Conservation (phyloP, 2,113 vertebrate genomes). For the Calonectris borealis region DNA sequence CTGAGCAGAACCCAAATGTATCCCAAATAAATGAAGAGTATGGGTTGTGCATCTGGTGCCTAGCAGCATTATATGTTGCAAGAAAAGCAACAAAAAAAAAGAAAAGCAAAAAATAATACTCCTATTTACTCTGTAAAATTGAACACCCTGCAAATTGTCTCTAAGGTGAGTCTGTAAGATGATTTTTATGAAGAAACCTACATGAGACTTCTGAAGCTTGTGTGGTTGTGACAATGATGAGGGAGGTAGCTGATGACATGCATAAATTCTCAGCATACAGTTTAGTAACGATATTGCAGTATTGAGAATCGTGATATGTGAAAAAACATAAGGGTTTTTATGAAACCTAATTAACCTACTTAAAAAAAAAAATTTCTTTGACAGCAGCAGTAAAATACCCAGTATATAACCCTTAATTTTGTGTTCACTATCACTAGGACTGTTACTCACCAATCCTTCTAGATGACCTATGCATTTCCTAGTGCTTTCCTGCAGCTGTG, state of each 20-base stretch:
- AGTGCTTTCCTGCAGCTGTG: background rate
- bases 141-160: background rate
- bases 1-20: background rate
- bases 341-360: background rate
- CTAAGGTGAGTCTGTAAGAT: background rate
- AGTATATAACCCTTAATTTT: background rate
- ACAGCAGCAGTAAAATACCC: background rate
- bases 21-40: background rate
- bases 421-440: background rate
- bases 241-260: background rate
- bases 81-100: background rate
- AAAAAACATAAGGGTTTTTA: background rate
- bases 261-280: background rate
- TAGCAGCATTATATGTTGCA: background rate
- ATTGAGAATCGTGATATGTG: background rate
- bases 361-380: background rate
- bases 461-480: background rate
- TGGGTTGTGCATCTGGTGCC: background rate
- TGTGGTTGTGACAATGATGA: background rate
- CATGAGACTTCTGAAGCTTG: background rate
- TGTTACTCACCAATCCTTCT: background rate
- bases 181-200: background rate
- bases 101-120: background rate
- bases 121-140: background rate
- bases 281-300: background rate